Percentiles rank a stretch among this genome's conserved stretches.
Conservation (phyloP, 2,113 vertebrate species). For the Nothoprocta pentlandii region DNA sequence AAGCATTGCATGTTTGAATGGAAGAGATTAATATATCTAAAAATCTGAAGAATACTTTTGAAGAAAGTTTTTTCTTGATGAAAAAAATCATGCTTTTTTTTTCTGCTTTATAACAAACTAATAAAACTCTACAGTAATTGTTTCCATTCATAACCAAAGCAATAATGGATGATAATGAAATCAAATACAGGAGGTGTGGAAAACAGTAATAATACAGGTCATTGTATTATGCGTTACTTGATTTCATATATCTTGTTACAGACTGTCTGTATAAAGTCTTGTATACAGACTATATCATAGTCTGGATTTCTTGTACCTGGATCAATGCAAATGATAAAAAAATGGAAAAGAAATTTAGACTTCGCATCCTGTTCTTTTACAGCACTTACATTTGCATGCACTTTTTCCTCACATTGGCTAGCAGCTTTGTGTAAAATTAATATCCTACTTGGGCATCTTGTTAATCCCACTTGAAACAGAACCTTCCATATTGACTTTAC, state of each 20-base stretch:
- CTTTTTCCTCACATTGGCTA: not conserved
- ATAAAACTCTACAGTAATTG: not conserved
- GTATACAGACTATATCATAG: not conserved
- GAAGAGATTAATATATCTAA: not conserved
- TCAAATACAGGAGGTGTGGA: not conserved
- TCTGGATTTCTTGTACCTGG: not conserved
- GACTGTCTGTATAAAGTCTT: not conserved
- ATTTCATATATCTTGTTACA: not conserved
- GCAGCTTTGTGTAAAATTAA: not conserved
- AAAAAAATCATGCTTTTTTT: not conserved
- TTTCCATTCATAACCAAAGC: not conserved
- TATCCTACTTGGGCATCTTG: not conserved
- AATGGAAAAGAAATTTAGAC: not conserved
- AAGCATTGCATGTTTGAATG: not conserved
- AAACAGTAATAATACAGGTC: not conserved
- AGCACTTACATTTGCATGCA: not conserved
- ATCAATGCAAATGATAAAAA: not conserved
- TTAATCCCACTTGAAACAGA: not conserved
- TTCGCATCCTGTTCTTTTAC: not conserved
- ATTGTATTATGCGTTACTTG: not conserved
- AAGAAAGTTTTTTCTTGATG: no score
- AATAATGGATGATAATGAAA: not conserved
- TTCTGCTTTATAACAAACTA: not conserved
- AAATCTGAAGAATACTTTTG: not conserved
- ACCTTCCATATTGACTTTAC: not conserved